Conservation (phyloP, 2,113 vertebrate species). For the Vicugna pacos region DNA sequence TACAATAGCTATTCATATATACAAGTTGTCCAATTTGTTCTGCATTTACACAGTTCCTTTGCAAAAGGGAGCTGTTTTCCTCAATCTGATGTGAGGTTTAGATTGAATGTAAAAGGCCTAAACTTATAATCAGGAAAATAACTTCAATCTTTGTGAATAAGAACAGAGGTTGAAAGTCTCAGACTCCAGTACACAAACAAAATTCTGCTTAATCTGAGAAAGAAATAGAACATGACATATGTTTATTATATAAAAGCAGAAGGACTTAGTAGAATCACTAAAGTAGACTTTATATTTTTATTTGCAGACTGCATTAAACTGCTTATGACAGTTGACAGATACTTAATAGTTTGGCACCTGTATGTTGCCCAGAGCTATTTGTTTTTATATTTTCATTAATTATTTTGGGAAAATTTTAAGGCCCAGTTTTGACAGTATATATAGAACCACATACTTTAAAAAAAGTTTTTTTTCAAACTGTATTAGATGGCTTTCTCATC, state of each 20-base stretch:
- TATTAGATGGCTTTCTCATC: not conserved
- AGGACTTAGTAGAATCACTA: not conserved
- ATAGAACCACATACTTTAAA: not conserved
- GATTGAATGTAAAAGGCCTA: slow-evolving; percentile 4
- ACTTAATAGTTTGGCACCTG: not conserved
- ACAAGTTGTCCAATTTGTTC: not conserved
- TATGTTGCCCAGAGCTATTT: not conserved
- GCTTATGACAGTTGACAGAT: not conserved
- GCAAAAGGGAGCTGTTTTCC: not conserved
- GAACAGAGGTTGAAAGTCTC: not conserved
- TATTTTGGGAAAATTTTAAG: not conserved
- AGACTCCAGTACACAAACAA: not conserved
- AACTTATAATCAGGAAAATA: slow-evolving; percentile 36
- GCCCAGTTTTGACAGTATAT: not conserved
- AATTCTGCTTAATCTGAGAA: slow-evolving; percentile 21
- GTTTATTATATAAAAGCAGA: not conserved
- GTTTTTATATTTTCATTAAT: not conserved
- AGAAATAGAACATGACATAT: slow-evolving; percentile 3
- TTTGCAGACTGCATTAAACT: not conserved
- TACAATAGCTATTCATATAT: slow-evolving; percentile 9
- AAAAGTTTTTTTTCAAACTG: not conserved
- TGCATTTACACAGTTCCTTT: not conserved
- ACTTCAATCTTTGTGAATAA: slow-evolving; percentile 6
- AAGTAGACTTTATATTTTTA: not conserved
- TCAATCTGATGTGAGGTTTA: not conserved